Evolutionary conservation across 1,140 invertebrate genomes (phyloP).

Genomic region (Vollenhovia emeryi): DNA sequence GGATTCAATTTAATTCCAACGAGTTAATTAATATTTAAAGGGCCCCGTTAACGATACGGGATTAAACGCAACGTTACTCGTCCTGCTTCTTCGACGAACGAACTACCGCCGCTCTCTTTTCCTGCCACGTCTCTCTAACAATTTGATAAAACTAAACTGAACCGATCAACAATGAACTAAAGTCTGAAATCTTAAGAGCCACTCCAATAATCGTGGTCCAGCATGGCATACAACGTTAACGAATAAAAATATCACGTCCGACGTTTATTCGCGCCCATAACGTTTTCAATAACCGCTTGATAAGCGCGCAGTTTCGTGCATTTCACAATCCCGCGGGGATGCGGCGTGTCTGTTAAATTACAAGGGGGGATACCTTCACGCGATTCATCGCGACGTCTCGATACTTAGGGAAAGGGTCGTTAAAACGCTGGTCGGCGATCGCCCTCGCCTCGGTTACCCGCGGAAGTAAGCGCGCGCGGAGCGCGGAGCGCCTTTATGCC

Average conservation of each 20-base stretch:
- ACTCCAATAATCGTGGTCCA: not conserved
- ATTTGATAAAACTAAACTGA: not conserved
- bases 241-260: slow-evolving; percentile 20
- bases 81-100: not conserved
- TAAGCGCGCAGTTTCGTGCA: slow-evolving; percentile 4
- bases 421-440: slow-evolving; percentile 3
- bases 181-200: not conserved
- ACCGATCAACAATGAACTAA: not conserved
- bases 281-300: slow-evolving; percentile 13
- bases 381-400: slow-evolving; percentile 1
- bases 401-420: not conserved
- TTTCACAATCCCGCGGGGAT: not conserved
- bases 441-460: slow-evolving; percentile 6
- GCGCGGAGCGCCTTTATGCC: slow-evolving; percentile 42
- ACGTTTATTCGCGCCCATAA: not conserved
- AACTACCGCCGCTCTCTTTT: not conserved
- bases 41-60: not conserved
- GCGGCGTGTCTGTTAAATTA: slow-evolving; percentile 1
- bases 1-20: not conserved
- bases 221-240: not conserved
- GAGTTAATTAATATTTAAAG: not conserved
- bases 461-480: slow-evolving; percentile 53
- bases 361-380: not conserved
- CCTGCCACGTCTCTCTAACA: not conserved
- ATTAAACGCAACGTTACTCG: not conserved